A percentile compares a stretch with the other conserved stretches of the same genome.
phyloP scores from a whole-genome alignment of 2,888 invertebrate genomes.

The Drosophila limbata region DNA sequence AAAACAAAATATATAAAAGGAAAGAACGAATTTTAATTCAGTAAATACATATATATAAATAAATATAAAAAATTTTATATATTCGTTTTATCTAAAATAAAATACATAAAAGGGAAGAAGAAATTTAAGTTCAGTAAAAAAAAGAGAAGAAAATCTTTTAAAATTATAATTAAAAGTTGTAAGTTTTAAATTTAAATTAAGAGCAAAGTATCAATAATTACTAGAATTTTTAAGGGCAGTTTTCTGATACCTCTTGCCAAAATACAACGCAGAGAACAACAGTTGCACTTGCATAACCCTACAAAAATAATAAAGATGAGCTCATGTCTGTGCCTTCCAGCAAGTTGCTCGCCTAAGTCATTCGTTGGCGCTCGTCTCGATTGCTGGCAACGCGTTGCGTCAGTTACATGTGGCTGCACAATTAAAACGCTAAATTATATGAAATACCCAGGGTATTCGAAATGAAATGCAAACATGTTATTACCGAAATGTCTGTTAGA shows the following conservation, averaged over 20 bases:
- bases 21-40: neutral
- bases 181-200: neutral
- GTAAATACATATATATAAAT: too few species aligned
- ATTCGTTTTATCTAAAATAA: too few species aligned
- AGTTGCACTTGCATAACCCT: slow-evolving; percentile 31
- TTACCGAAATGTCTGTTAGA: slow-evolving; percentile 66
- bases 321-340: slow-evolving; percentile 34
- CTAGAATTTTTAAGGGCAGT: neutral
- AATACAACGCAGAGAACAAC: neutral
- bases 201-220: neutral
- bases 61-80: neutral
- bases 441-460: slow-evolving; percentile 52
- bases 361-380: slow-evolving; percentile 32
- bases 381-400: slow-evolving; percentile 6
- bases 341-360: slow-evolving; percentile 57
- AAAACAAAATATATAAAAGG: too few species aligned
- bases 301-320: slow-evolving; percentile 13
- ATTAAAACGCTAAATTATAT: slow-evolving; percentile 54
- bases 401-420: slow-evolving; percentile 68
- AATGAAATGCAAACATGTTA: slow-evolving; percentile 70
- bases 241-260: neutral
- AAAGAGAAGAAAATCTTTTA: too few species aligned
- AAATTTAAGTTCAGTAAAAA: too few species aligned
- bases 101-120: too few species aligned
- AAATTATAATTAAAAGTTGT: neutral